Conservation (phyloP, 2,888 invertebrate species). For the Drosophila austrosaltans region DNA sequence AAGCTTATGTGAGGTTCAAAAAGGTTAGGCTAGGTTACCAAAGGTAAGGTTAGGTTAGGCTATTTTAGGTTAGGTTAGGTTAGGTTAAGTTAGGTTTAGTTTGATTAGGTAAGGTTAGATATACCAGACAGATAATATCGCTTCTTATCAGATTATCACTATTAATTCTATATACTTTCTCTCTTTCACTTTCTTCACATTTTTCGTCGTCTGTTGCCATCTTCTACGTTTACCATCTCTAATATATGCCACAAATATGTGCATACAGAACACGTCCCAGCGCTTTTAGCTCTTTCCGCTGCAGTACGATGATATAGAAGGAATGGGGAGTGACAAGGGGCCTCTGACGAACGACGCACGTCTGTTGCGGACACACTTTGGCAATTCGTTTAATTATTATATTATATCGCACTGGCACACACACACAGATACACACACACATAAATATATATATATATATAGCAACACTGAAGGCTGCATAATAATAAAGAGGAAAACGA, state of each 20-base stretch:
- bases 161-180: not conserved
- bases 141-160: not conserved
- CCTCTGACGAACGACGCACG: conserved; percentile 68
- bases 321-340: not conserved
- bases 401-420: conserved; percentile 58
- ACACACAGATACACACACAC: conserved; percentile 23
- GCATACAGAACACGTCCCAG: conserved; percentile 25
- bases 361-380: conserved; percentile 77
- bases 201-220: too few relatives aligned
- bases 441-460: conserved; percentile 23
- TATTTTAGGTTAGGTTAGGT: too few relatives aligned
- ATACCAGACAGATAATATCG: too few relatives aligned
- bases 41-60: too few relatives aligned
- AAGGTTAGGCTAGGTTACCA: too few relatives aligned
- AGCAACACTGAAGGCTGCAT: conserved; percentile 45
- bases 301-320: conserved; percentile 17
- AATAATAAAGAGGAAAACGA: conserved; percentile 76
- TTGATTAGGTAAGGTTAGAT: too few relatives aligned
- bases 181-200: not conserved
- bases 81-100: too few relatives aligned
- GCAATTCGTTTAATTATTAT: conserved; percentile 82
- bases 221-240: conserved; percentile 35
- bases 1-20: too few relatives aligned
- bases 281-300: conserved; percentile 24
- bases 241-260: conserved; percentile 19